These are phyloP conservation scores for Mormyrus hasselquistii DNA, from an alignment of 2,797 vertebrate genomes.

Conservation along the genomic window DNA sequence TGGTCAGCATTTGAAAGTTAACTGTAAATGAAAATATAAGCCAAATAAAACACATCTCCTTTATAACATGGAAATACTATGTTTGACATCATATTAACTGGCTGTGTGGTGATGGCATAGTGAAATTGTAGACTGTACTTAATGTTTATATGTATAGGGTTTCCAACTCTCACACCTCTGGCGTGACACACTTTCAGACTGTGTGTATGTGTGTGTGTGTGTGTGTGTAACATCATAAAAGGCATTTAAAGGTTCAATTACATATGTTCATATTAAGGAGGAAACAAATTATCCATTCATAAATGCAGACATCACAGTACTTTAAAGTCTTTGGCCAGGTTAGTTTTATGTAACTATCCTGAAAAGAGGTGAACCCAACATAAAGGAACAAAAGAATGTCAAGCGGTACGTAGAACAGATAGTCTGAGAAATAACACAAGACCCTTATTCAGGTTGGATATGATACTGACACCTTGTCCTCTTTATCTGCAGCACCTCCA, in stretches of 20 bases:
- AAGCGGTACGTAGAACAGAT: neutral
- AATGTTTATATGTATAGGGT: neutral
- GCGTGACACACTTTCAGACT: neutral
- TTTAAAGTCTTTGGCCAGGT: neutral
- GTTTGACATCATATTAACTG: too few species aligned
- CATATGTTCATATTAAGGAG: neutral
- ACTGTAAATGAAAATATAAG: too few species aligned
- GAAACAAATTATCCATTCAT: neutral
- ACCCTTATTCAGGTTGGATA: neutral
- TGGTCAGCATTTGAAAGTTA: too few species aligned
- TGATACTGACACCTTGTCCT: neutral
- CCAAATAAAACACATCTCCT: too few species aligned
- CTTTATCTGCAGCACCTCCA: constrained; percentile 74
- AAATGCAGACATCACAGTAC: neutral
- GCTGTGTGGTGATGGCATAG: too few species aligned
- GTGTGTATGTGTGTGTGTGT: too few species aligned
- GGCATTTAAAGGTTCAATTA: neutral
- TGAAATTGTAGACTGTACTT: too few species aligned
- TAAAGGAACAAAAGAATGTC: neutral
- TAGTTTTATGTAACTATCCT: neutral
- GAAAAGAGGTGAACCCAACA: neutral
- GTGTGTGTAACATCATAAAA: neutral
- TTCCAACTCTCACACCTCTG: neutral
- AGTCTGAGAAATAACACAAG: neutral
- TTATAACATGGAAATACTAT: too few species aligned